Percentiles rank a stretch among this genome's conserved stretches.
phyloP scores from a whole-genome alignment of 2,888 invertebrate species.

The Girardia tigrina region DNA sequence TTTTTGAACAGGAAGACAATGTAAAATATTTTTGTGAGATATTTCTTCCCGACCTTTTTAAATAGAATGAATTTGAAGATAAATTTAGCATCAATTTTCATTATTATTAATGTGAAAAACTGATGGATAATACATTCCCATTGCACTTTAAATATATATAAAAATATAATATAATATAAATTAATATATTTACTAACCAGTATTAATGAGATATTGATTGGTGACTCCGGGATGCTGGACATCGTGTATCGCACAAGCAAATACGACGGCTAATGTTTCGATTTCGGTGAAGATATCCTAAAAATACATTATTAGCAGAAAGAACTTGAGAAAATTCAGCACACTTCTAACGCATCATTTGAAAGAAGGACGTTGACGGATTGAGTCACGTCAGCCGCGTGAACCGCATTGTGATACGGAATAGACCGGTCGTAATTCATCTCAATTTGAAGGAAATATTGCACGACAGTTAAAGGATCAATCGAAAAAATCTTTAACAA shows the following conservation, averaged over 20 bases:
- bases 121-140: no score
- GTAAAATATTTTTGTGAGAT: no score
- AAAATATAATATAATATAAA: no score
- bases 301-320: background rate
- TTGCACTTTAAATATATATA: no score
- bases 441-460: conserved; percentile 30
- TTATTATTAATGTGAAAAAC: no score
- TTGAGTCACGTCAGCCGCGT: conserved; percentile 33
- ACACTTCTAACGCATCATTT: conserved; percentile 21
- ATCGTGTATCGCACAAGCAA: conserved; percentile 94
- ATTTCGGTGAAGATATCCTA: conserved; percentile 78
- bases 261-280: conserved; percentile 84
- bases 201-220: conserved; percentile 96
- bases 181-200: conserved; percentile 61
- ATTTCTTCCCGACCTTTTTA: no score
- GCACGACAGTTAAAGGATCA: background rate
- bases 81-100: no score
- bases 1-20: no score
- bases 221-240: conserved; percentile 98
- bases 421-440: conserved; percentile 11
- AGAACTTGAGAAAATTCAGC: background rate
- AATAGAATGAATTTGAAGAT: no score
- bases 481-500: background rate
- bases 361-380: conserved; percentile 21
- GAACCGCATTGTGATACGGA: conserved; percentile 33